These are phyloP conservation scores for Abscondita cerata DNA, from an alignment of 2,888 invertebrate species.

Conservation along the genomic window DNA sequence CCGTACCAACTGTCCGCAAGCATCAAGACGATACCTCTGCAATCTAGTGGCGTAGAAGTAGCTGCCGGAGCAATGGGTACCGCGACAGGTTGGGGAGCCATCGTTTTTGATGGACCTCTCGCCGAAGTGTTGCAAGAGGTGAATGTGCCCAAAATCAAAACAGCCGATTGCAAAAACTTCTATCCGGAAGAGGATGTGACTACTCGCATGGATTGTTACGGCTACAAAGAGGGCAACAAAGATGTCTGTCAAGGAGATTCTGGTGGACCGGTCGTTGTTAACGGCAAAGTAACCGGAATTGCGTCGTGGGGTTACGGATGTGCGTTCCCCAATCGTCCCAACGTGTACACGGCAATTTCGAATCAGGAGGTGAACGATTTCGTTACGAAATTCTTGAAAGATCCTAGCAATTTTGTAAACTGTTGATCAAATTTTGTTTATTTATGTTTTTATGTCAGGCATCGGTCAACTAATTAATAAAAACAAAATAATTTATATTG, in stretches of 20 bases:
- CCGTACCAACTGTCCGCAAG: not conserved
- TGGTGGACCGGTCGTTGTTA: constrained; percentile 8
- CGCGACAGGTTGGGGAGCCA: constrained; percentile 3
- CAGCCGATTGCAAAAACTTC: not conserved
- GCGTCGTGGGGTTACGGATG: constrained; percentile 10
- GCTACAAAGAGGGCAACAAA: constrained; percentile 1
- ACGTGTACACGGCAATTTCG: constrained; percentile 3
- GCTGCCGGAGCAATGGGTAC: not conserved
- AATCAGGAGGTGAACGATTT: constrained; percentile 2
- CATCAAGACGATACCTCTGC: not conserved
- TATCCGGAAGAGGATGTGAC: constrained; percentile 5
- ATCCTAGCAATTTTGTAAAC: not conserved
- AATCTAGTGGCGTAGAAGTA: not conserved
- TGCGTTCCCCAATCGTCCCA: constrained; percentile 2
- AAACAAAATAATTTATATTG: no score
- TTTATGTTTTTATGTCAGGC: not conserved
- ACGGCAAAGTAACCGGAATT: constrained; percentile 1
- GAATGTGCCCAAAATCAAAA: constrained; percentile 1
- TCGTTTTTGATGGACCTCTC: not conserved
- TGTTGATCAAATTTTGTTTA: not conserved
- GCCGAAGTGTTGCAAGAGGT: constrained; percentile 3
- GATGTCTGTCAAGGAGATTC: constrained; percentile 14
- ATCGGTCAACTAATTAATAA: no score
- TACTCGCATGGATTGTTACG: constrained; percentile 3
- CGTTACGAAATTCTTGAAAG: not conserved